phyloP scores from a whole-genome alignment of 2,888 invertebrate species.

The Magallana nippona region DNA sequence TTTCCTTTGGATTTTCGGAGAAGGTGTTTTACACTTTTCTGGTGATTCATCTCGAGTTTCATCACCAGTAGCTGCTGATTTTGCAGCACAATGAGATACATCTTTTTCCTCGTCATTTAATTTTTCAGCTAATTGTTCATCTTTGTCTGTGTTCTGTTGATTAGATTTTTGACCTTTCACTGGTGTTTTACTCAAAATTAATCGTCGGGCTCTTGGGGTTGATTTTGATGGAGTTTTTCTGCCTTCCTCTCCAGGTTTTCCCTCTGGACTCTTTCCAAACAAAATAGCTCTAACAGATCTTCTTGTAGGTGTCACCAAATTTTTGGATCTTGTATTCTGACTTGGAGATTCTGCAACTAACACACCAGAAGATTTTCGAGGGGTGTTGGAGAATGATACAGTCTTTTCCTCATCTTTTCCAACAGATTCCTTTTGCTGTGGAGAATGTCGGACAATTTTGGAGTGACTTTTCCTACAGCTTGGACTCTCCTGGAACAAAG shows the following conservation, averaged over 20 bases:
- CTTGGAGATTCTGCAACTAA: constrained; percentile 55
- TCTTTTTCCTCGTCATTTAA: not conserved
- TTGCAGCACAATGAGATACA: not conserved
- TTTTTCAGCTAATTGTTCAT: not conserved
- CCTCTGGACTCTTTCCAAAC: constrained; percentile 62
- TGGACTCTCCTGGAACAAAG: constrained; percentile 47
- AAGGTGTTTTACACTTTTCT: constrained; percentile 42
- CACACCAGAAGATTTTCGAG: constrained; percentile 2
- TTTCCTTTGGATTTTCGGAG: constrained; percentile 51
- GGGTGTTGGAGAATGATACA: not conserved
- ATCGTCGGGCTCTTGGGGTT: not conserved
- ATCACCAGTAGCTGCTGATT: not conserved
- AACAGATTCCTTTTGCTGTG: not conserved
- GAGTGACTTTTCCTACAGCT: not conserved
- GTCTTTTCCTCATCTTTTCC: constrained; percentile 6
- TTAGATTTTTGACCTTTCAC: constrained; percentile 3
- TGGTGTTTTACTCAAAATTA: constrained; percentile 11
- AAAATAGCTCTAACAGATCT: constrained; percentile 62
- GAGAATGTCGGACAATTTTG: constrained; percentile 16
- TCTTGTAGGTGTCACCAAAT: constrained; percentile 58
- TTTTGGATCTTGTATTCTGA: constrained; percentile 61
- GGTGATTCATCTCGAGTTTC: not conserved
- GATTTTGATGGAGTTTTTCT: constrained; percentile 25
- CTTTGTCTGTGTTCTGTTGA: not conserved
- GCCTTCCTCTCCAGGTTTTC: constrained; percentile 25